A percentile compares a stretch with the other conserved stretches of the same genome.
Conservation (phyloP, 64 coral and sea anemone genomes). For the Dendrophyllia cribrosa region DNA sequence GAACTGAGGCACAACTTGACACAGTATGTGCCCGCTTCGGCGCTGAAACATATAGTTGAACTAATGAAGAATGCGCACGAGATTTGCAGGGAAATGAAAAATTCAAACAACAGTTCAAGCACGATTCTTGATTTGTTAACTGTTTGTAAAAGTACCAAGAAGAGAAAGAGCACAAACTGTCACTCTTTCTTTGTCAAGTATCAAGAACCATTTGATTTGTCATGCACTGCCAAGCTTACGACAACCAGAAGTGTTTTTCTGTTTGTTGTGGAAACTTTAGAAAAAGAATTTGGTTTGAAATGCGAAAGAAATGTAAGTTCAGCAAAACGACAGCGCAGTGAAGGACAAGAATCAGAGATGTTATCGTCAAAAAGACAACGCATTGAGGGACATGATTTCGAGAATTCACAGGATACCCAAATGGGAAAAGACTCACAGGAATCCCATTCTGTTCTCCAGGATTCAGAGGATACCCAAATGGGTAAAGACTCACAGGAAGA, state of each 20-base stretch:
- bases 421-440: not conserved
- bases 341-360: not conserved
- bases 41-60: slow-evolving; percentile 77
- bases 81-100: slow-evolving; percentile 32
- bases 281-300: slow-evolving; percentile 29
- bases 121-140: slow-evolving; percentile 8
- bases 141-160: slow-evolving; percentile 29
- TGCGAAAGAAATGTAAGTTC: slow-evolving; percentile 1
- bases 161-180: not conserved
- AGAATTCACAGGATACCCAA: not conserved
- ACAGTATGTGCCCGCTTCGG: slow-evolving; percentile 57
- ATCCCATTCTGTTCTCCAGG: not conserved
- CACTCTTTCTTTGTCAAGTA: slow-evolving; percentile 29
- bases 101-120: not conserved
- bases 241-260: not conserved
- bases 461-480: not conserved
- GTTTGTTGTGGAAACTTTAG: slow-evolving; percentile 3
- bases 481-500: not conserved
- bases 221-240: not conserved
- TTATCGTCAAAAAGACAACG: not conserved
- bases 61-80: slow-evolving; percentile 63
- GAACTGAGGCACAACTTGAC: slow-evolving; percentile 93
- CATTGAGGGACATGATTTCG: not conserved
- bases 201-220: not conserved
- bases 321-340: not conserved